Evolutionary conservation across 2,888 invertebrate genomes (phyloP).

Genomic region (Nezara viridula): DNA sequence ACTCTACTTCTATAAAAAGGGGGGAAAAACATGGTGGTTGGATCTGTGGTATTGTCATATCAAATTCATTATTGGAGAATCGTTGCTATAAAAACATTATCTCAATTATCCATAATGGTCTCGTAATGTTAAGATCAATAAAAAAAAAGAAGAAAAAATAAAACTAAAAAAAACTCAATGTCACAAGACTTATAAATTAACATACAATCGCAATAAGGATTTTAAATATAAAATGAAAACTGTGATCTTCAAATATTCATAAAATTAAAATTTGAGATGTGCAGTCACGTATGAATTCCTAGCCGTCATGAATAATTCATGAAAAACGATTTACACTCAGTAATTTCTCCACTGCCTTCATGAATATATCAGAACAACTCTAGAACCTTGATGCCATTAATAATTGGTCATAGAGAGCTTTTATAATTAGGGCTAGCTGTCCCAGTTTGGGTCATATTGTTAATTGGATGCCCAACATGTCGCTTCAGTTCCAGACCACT

Average conservation of each 20-base stretch:
- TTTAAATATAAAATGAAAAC: background rate
- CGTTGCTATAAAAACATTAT: no score
- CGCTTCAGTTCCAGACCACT: background rate
- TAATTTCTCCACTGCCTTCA: background rate
- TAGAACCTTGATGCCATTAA: background rate
- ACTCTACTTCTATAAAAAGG: no score
- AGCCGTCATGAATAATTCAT: background rate
- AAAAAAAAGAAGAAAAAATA: no score
- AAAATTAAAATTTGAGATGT: background rate
- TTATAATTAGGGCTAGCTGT: background rate
- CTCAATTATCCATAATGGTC: no score
- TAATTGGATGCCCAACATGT: background rate
- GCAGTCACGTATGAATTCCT: background rate
- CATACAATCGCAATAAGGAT: background rate
- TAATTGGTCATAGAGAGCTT: background rate
- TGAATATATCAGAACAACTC: background rate
- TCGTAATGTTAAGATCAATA: no score
- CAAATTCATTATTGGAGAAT: no score
- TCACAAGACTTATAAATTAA: no score
- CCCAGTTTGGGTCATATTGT: no score
- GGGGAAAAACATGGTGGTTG: no score
- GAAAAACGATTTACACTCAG: background rate
- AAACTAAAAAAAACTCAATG: no score
- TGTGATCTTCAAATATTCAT: background rate
- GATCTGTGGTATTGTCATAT: no score